Conservation (phyloP, 2,888 invertebrate species). For the Heteropelma amictum region DNA sequence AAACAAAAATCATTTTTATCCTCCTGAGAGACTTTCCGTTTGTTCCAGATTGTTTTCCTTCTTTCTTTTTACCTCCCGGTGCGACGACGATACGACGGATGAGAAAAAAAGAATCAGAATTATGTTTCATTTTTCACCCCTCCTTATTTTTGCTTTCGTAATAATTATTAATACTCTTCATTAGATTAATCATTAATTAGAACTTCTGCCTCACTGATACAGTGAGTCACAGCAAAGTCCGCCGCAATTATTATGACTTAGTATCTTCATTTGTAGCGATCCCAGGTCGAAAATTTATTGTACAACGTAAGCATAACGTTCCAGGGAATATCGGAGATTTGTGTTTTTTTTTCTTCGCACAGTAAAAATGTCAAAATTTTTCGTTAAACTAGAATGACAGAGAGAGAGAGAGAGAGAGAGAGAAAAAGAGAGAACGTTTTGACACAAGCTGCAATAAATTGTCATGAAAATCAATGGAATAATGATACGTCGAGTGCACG, state of each 20-base stretch:
- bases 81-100: constrained; percentile 24
- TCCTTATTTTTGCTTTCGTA: constrained; percentile 56
- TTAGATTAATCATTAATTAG: constrained; percentile 69
- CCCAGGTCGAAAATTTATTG: constrained; percentile 63
- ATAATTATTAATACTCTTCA: constrained; percentile 73
- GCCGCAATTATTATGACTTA: constrained; percentile 67
- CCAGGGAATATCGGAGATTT: constrained; percentile 53
- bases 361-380: constrained; percentile 6
- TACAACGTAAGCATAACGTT: constrained; percentile 63
- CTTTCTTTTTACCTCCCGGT: constrained; percentile 25
- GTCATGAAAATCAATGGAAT: constrained; percentile 27
- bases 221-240: constrained; percentile 72
- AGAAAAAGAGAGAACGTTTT: background rate
- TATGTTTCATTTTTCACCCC: constrained; percentile 54
- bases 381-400: constrained; percentile 6
- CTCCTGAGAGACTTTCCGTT: constrained; percentile 22
- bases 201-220: constrained; percentile 76
- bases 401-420: background rate
- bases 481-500: constrained; percentile 56
- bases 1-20: constrained; percentile 11
- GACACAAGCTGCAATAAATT: constrained; percentile 23
- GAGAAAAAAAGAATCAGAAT: constrained; percentile 47
- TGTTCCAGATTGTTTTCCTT: constrained; percentile 39
- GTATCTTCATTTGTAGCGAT: constrained; percentile 63
- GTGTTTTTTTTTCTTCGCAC: too few relatives aligned